Evolutionary conservation across 2,797 vertebrate species (phyloP), one percentile per base, ranked within the genome.

Genomic region (Pagetopsis macropterus): DNA sequence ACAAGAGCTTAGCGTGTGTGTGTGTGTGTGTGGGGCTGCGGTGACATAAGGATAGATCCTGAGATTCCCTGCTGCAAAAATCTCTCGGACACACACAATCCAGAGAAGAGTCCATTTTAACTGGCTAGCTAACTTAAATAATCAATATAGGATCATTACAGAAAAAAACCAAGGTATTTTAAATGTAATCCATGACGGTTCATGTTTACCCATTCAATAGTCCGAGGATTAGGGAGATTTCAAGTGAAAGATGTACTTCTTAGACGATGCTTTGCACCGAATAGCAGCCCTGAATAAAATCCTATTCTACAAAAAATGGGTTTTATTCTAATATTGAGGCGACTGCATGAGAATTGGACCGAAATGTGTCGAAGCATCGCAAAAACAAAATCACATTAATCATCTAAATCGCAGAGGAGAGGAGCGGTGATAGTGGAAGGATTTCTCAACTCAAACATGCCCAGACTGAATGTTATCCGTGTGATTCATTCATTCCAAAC

Each of bases 401-500:
- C 79, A 78, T 60, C 51, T 55, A 37, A 33, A 56, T 2, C 44
- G 66, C 31, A 17, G 41, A 70, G 12, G 61, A 17, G 41, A 70
- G 12, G 61, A 81, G 76, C 12, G 41, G 31, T 9, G 59, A 55
- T 15, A 44, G 6, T 19, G 69, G 33, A 71, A 78, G n/a, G 14
- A 69, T 89, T 88, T 88, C 85, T 78, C 84, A 90, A 83, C 73
- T 46, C 54, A 46, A 72, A 84, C 90, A 76, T 81, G 90, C 56
- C 72, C 74, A 67, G 78, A 87, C 90, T 67, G 27, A 78, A 55
- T 41, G 43, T 17, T 21, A 69, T 70, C 49, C 75, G 66, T 51
- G 70, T 82, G 78, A 87, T 70, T 88, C 65, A 87, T 70, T 88
- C 65, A 80, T 44, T 72, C 55, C 56, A 74, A 83, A 70, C 83